Percentiles rank a stretch among this genome's conserved stretches.
These are phyloP conservation scores for Babyrousa celebensis DNA, from an alignment of 2,797 vertebrate genomes.

Conservation along the genomic window DNA sequence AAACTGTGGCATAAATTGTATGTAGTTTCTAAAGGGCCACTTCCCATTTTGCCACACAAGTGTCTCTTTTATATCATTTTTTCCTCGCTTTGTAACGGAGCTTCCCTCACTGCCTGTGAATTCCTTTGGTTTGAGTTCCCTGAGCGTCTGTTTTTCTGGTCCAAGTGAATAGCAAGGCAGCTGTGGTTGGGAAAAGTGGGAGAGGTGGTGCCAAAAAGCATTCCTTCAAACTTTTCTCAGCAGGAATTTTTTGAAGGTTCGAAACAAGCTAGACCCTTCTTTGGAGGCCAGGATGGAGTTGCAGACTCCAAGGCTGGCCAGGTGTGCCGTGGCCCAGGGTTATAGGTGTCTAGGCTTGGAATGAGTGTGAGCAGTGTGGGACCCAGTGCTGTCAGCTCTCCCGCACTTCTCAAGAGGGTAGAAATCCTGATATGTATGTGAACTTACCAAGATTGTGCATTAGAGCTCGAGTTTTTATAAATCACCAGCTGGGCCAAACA, in stretches of 20 bases:
- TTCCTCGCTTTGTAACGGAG: conserved; percentile 39
- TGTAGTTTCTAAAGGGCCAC: not conserved
- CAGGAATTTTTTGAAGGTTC: conserved; percentile 49
- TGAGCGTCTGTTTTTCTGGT: conserved; percentile 71
- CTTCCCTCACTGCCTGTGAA: conserved; percentile 54
- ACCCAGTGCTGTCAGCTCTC: not conserved
- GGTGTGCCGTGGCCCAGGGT: not conserved
- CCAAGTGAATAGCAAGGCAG: conserved; percentile 75
- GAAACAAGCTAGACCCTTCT: conserved; percentile 48
- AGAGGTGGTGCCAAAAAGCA: conserved; percentile 66
- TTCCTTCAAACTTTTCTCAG: conserved; percentile 75
- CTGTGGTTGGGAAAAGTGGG: conserved; percentile 73
- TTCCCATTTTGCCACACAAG: conserved; percentile 6
- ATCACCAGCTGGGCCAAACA: not conserved
- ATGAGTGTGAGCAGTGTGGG: not conserved
- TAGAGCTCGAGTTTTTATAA: conserved; percentile 9
- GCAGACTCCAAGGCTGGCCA: not conserved
- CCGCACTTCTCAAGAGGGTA: not conserved
- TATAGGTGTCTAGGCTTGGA: not conserved
- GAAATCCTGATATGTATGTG: not conserved
- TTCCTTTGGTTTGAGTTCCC: conserved; percentile 76
- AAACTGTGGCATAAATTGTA: not conserved
- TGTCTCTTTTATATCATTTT: conserved; percentile 28
- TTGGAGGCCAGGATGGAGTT: not conserved
- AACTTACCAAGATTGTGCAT: not conserved